These are phyloP conservation scores for Gryllus bimaculatus DNA, from an alignment of 1,140 invertebrate species.

Conservation along the genomic window DNA sequence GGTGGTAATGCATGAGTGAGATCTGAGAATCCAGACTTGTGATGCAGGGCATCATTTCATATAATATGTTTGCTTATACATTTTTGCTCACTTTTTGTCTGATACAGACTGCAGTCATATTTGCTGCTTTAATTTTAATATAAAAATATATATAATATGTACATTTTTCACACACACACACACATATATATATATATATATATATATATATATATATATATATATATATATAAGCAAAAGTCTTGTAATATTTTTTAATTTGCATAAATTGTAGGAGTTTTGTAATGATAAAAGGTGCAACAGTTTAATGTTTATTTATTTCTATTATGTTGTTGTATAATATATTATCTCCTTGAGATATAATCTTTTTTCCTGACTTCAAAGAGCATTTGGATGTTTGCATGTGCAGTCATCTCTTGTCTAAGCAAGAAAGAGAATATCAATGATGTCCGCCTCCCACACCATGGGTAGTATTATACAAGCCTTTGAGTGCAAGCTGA, in stretches of 20 bases:
- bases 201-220: not conserved
- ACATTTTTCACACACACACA: no score
- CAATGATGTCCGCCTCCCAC: no score
- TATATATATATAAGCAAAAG: not conserved
- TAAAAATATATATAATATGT: no score
- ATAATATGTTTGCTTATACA: not conserved
- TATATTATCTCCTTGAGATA: not conserved
- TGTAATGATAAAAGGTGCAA: slow-evolving; percentile 11
- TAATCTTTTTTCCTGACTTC: not conserved
- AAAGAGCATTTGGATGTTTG: no score
- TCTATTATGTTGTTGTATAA: not conserved
- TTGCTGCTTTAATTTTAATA: slow-evolving; percentile 7
- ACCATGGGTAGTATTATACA: no score
- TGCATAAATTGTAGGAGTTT: slow-evolving; percentile 17
- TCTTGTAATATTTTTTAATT: slow-evolving; percentile 20
- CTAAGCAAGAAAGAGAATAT: no score
- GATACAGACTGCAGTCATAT: slow-evolving; percentile 10
- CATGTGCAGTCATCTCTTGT: no score
- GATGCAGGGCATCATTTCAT: not conserved
- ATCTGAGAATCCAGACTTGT: not conserved
- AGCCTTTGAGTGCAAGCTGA: no score
- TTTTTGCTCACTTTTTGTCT: slow-evolving; percentile 14
- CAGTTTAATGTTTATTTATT: slow-evolving; percentile 13
- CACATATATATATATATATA: not conserved
- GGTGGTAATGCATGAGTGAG: not conserved